Conservation (phyloP, 2,888 invertebrate species). For the Linnaemya tessellans region DNA sequence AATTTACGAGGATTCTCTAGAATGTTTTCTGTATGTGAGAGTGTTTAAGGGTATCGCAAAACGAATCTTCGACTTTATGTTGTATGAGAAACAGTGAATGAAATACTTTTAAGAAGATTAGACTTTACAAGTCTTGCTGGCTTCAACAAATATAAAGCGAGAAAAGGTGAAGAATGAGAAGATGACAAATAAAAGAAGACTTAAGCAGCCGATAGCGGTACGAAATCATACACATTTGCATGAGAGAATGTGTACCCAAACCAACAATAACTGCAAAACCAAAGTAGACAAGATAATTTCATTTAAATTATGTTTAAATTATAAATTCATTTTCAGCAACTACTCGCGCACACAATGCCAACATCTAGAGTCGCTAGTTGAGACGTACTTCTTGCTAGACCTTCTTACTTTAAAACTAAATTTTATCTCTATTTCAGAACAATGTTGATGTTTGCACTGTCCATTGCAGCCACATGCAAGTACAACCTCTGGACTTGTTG, state of each 20-base stretch:
- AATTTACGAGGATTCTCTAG: slow-evolving; percentile 70
- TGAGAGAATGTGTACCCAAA: slow-evolving; percentile 15
- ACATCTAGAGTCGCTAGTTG: slow-evolving; percentile 31
- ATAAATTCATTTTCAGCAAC: slow-evolving; percentile 69
- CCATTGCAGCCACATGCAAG: slow-evolving; percentile 15
- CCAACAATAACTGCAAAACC: slow-evolving; percentile 49
- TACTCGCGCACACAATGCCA: not conserved
- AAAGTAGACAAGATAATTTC: slow-evolving; percentile 71
- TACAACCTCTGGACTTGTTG: slow-evolving; percentile 1
- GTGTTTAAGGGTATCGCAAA: slow-evolving; percentile 70
- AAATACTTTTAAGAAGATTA: slow-evolving; percentile 73
- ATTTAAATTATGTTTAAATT: slow-evolving; percentile 72
- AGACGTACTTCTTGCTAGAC: slow-evolving; percentile 15
- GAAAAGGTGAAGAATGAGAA: not conserved
- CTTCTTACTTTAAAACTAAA: slow-evolving; percentile 22
- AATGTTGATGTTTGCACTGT: slow-evolving; percentile 58
- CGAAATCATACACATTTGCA: slow-evolving; percentile 53
- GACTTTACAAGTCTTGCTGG: slow-evolving; percentile 61
- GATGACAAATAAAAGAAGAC: not conserved
- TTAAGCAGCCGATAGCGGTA: slow-evolving; percentile 55
- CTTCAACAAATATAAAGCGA: slow-evolving; percentile 21
- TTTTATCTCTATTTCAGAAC: slow-evolving; percentile 66
- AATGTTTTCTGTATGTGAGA: slow-evolving; percentile 68
- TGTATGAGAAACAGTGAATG: slow-evolving; percentile 72
- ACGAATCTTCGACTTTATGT: slow-evolving; percentile 67